phyloP scores from a whole-genome alignment of 2,113 vertebrate genomes.

The Centropus bengalensis region DNA sequence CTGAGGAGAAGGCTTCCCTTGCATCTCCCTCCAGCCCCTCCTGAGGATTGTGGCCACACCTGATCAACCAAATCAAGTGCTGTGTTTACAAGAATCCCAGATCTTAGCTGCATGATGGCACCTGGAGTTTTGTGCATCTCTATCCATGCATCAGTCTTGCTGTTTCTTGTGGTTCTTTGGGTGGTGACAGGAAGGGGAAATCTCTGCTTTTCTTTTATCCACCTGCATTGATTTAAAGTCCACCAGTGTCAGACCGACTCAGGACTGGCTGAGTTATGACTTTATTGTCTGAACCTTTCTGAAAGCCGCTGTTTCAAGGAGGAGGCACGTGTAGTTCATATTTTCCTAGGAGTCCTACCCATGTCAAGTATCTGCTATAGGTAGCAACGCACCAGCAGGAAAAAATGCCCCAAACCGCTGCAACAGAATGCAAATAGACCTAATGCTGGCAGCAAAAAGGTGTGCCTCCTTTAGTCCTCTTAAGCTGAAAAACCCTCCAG shows the following conservation, averaged over 20 bases:
- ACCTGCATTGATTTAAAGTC: not conserved
- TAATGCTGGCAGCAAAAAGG: not conserved
- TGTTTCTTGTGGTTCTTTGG: not conserved
- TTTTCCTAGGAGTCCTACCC: not conserved
- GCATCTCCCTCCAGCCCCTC: not conserved
- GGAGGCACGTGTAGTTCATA: not conserved
- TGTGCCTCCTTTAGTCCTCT: not conserved
- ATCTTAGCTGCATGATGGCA: not conserved
- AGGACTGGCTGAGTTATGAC: not conserved
- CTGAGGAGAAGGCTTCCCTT: not conserved
- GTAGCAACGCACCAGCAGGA: not conserved
- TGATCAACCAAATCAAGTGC: not conserved
- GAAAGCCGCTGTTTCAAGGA: not conserved
- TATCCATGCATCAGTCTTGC: not conserved
- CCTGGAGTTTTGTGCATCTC: not conserved
- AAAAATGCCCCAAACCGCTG: not conserved
- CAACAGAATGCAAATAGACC: not conserved
- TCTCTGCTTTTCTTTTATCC: not conserved
- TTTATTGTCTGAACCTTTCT: not conserved
- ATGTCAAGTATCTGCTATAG: not conserved
- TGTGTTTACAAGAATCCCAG: not conserved
- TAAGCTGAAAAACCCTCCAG: slow-evolving; percentile 7
- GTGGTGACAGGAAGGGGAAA: not conserved
- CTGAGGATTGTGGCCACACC: not conserved
- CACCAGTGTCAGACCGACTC: not conserved